phyloP scores from a whole-genome alignment of 2,113 vertebrate genomes.

The Anolis sagrei region DNA sequence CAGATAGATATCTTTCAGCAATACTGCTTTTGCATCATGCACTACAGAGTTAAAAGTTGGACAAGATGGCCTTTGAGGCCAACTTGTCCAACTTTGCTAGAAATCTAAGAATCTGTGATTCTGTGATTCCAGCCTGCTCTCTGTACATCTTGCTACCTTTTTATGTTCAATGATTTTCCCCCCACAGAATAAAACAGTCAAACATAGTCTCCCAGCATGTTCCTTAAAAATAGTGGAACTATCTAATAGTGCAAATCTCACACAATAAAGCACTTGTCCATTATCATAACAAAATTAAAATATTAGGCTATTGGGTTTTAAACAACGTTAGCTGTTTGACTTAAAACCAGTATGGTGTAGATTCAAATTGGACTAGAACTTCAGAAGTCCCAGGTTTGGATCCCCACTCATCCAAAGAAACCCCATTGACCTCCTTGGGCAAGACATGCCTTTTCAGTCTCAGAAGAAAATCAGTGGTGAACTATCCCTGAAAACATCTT shows the following conservation, averaged over 20 bases:
- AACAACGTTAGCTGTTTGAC: constrained; percentile 26
- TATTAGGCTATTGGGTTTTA: constrained; percentile 26
- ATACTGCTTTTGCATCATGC: not conserved
- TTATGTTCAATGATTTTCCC: not conserved
- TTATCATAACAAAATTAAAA: constrained; percentile 22
- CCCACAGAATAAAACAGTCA: not conserved
- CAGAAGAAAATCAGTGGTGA: not conserved
- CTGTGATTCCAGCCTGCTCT: not conserved
- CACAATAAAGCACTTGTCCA: not conserved
- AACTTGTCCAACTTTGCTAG: not conserved
- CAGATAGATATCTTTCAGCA: not conserved
- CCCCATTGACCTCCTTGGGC: not conserved
- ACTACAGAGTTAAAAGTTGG: not conserved
- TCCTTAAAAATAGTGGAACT: not conserved
- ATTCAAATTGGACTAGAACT: not conserved
- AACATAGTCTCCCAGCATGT: not conserved
- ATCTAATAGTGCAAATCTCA: not conserved
- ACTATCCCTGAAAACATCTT: no score
- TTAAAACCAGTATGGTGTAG: not conserved
- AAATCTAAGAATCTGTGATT: not conserved
- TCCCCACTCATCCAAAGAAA: not conserved
- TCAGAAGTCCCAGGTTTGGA: not conserved
- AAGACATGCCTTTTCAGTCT: not conserved
- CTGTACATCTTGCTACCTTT: not conserved
- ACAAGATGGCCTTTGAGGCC: not conserved